Percentiles rank a stretch among this genome's conserved stretches.
These are phyloP conservation scores for Arenicola marina DNA, from an alignment of 2,888 invertebrate genomes.

Conservation along the genomic window DNA sequence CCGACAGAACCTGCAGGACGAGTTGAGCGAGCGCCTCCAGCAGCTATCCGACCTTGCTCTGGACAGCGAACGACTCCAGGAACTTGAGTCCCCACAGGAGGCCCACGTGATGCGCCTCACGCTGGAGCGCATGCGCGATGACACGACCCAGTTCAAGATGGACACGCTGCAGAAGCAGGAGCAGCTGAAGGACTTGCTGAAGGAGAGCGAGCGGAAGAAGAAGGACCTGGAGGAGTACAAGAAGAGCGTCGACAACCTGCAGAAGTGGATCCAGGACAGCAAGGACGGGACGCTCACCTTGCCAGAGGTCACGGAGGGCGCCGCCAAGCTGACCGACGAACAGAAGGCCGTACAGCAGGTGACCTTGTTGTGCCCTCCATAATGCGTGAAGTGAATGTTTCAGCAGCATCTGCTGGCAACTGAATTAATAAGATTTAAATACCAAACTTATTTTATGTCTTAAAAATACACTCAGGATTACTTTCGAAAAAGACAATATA, in stretches of 20 bases:
- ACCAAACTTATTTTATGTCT: too few relatives aligned
- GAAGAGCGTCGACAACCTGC: constrained; percentile 42
- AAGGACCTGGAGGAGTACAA: constrained; percentile 48
- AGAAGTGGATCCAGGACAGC: constrained; percentile 50
- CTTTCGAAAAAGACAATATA: too few relatives aligned
- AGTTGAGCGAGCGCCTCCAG: constrained; percentile 43
- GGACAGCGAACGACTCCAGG: constrained; percentile 50
- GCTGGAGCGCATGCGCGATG: constrained; percentile 44
- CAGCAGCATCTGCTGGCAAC: too few relatives aligned
- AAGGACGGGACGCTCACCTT: constrained; percentile 38
- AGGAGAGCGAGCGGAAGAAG: constrained; percentile 46
- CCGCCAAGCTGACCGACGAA: background rate
- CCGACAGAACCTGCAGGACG: constrained; percentile 48
- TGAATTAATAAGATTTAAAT: too few relatives aligned
- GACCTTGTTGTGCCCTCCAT: too few relatives aligned
- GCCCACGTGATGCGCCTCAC: constrained; percentile 44
- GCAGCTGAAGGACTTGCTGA: constrained; percentile 34
- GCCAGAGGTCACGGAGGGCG: background rate
- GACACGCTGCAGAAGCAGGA: constrained; percentile 43
- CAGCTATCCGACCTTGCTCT: constrained; percentile 51
- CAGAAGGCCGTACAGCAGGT: constrained; percentile 5
- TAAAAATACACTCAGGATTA: too few relatives aligned
- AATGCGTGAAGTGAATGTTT: too few relatives aligned
- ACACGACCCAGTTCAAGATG: constrained; percentile 46
- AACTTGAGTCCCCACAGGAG: constrained; percentile 39